Base-by-base conservation (phyloP, 2,888 invertebrate species). In the Mythimna albipuncta region DNA sequence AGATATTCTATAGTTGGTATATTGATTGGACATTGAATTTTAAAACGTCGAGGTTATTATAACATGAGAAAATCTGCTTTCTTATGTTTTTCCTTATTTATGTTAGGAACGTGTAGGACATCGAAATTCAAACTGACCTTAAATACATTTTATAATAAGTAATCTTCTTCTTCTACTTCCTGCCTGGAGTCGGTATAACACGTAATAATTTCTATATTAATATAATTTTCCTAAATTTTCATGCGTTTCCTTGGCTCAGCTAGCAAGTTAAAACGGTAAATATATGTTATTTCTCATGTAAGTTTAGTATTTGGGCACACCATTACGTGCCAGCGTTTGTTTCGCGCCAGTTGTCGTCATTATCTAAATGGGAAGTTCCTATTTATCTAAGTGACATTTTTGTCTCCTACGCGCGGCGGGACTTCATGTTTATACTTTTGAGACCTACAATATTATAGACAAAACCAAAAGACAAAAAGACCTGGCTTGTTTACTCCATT, bases 321-420 rank as follows among this genome's bases (percentile, higher is more conserved):
- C 64, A 74, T 63, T 69, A 71, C 61, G 72, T 35, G 59, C 70
- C 64, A 72, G 65, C 75, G 82, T 81, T 78, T 65, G 73, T 77
- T 82, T 71, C 82, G 75, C 80, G 86, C 83, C 84, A 85, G 85
- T 83, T 86, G 82, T 64, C 69, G 75, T 83, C 86, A 89, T 91
- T 94, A 94, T 93, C 92, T 93, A 90, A 93, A 91, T 92, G 91
- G 94, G 94, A 94, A 94, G 92, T 91, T 84, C 83, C 89, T 89
- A 88, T 89, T 94, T 94, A 93, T 92, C 92, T 93, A 89, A 90
- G 91, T 91, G 88, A 87, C 90, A 90, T 92, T 91, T 93, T 90
- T 87, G 89, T 90, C 90, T 90, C 89, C 88, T 89, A 89, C 90
- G 89, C 89, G 82, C 70, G 63, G 26, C 64, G 59, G 26, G 69